Conservation (phyloP, 2,888 invertebrate species). For the Dolichomitus sp. region DNA sequence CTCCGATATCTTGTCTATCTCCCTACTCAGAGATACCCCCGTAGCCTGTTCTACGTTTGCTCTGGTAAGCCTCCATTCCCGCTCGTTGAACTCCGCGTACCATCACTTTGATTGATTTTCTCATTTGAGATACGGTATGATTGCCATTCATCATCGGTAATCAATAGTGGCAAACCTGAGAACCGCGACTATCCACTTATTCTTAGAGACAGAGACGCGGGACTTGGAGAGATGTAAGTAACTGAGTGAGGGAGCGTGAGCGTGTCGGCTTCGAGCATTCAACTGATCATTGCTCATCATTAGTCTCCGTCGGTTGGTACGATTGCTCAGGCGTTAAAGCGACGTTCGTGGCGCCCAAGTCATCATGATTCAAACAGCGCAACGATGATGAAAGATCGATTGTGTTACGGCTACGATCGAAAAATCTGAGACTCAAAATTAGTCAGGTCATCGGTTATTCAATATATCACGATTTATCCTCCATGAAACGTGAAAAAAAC, state of each 20-base stretch:
- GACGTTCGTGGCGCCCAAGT: conserved; percentile 64
- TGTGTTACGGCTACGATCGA: conserved; percentile 55
- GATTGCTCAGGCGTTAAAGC: conserved; percentile 66
- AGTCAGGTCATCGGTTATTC: conserved; percentile 66
- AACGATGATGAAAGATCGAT: conserved; percentile 65
- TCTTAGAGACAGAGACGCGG: conserved; percentile 49
- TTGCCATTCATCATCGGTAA: conserved; percentile 71
- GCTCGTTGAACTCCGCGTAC: conserved; percentile 23
- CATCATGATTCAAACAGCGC: conserved; percentile 57
- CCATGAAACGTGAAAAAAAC: neutral
- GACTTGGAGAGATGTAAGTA: neutral
- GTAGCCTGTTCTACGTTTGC: conserved; percentile 1
- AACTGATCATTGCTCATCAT: conserved; percentile 71
- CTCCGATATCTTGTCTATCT: conserved; percentile 42
- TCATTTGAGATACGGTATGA: conserved; percentile 66
- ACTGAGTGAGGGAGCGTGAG: conserved; percentile 36
- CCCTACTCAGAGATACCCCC: neutral
- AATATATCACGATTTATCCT: conserved; percentile 60
- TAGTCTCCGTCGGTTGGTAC: conserved; percentile 64
- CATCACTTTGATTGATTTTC: conserved; percentile 67
- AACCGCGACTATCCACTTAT: conserved; percentile 65
- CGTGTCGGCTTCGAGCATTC: conserved; percentile 56
- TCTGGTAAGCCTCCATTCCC: conserved; percentile 32
- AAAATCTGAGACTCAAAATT: conserved; percentile 66
- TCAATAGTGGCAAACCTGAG: conserved; percentile 71